These are phyloP conservation scores for Tylochromis polylepis DNA, from an alignment of 2,113 vertebrate species.

Conservation along the genomic window DNA sequence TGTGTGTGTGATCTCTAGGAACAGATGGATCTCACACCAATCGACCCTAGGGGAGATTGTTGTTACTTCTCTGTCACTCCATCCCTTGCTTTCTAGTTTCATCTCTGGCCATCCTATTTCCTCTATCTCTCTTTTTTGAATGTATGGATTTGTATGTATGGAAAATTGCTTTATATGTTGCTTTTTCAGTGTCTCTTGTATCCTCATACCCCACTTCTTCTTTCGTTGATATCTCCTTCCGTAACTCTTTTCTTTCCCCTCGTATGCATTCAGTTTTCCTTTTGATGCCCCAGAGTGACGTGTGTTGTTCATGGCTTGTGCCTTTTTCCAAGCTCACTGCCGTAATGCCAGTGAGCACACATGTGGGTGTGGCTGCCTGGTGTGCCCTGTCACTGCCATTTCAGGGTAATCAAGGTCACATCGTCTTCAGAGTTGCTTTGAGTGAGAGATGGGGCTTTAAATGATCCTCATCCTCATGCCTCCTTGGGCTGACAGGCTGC, in stretches of 20 bases:
- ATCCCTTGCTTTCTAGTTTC: neutral
- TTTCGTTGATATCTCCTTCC: neutral
- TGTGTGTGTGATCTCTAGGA: neutral
- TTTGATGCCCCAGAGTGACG: neutral
- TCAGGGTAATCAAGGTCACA: conserved; percentile 38
- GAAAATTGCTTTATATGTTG: fast-evolving
- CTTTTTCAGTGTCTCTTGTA: neutral
- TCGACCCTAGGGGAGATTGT: conserved; percentile 4
- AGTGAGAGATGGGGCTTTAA: conserved; percentile 30
- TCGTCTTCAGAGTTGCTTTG: conserved; percentile 17
- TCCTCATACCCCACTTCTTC: neutral
- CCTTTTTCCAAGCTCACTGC: neutral
- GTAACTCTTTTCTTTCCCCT: neutral
- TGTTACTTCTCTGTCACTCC: neutral
- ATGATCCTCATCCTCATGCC: conserved; percentile 23
- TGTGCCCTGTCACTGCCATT: neutral
- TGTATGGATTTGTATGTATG: fast-evolving
- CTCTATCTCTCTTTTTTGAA: neutral
- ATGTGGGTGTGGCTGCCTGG: neutral
- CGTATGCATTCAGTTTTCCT: neutral
- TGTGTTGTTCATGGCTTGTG: neutral
- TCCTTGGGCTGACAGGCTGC: neutral
- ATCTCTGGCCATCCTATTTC: neutral
- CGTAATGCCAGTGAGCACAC: neutral
- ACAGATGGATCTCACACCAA: conserved; percentile 40